These are phyloP conservation scores for Anhinga rufa DNA, from an alignment of 2,113 vertebrate genomes.

Conservation along the genomic window DNA sequence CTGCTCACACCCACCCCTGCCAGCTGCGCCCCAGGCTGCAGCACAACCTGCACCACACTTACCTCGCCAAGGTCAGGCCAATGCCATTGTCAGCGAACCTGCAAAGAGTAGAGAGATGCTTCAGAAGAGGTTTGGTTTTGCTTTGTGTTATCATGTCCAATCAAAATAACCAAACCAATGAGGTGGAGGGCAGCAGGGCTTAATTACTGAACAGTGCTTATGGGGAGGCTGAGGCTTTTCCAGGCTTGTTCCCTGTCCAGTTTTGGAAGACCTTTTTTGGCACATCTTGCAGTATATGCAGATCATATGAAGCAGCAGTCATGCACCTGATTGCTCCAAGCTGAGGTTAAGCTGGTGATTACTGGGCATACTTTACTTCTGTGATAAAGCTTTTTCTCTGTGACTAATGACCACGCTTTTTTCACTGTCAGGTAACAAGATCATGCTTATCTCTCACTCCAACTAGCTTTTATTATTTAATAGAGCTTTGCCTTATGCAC, in stretches of 20 bases:
- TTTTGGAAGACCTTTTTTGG: neutral
- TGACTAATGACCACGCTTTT: neutral
- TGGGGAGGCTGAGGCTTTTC: neutral
- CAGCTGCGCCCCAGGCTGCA: neutral
- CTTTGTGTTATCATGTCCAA: neutral
- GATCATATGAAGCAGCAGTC: neutral
- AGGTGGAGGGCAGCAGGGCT: neutral
- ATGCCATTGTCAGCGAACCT: constrained; percentile 98
- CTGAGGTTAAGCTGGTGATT: neutral
- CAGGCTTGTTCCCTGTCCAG: neutral
- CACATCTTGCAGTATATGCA: neutral
- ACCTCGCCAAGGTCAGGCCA: constrained; percentile 95
- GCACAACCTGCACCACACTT: neutral
- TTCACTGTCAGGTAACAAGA: neutral
- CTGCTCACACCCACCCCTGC: neutral
- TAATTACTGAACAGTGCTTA: neutral
- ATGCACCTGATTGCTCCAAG: neutral
- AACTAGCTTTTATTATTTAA: neutral
- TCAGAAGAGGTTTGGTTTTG: neutral
- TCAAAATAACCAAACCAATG: neutral
- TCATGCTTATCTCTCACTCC: neutral
- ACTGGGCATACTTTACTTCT: neutral
- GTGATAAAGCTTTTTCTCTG: neutral
- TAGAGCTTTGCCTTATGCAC: neutral
- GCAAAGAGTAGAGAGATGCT: neutral